Evolutionary conservation across 2,797 vertebrate species (phyloP), one percentile per base, ranked within the genome.

Genomic region (Parauchenoglanis punctatus): DNA sequence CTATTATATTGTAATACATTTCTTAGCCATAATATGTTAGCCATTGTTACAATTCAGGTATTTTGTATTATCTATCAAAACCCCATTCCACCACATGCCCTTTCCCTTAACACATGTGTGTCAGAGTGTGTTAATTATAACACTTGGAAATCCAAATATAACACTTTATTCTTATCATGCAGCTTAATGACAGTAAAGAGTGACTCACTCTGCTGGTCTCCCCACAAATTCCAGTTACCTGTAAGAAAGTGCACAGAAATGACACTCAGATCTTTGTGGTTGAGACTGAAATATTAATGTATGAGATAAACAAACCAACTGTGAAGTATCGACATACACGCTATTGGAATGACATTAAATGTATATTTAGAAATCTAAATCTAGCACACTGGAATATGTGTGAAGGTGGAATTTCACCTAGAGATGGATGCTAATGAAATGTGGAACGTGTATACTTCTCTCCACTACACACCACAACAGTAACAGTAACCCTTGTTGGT

Each of bases 181-280:
- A 72, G 11, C 12, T 25, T 61, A 65, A 84, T 83, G 68, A 65
- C 40, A 83, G 49, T 61, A 63, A n/a, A 65, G n/a, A 49, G 70
- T 52, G 92, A 97, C 98, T 98, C 94, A 99, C 98, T 98, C 93
- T 97, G 98, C 91, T 97, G 98, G 25, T 99, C 98, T 91, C 98
- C 97, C 98, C 98, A 99, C 88, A 98, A 96, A 95, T 96, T 98
- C 98, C 98, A 99, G 96, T 98, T 99, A 96, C 98, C 98, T 99
- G 94, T 81, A 94, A 93, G 83, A 87, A 88, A 94, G 90, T 46
- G 68, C 89, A 86, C 88, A 68, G 54, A 80, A 46, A 75, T 12
- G 25, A 46, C 10, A 12, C 52, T 52, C 12, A 72, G 46, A 18
- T 46, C 23, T 61, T 63, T 63, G 78, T 46, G 61, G 2, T 78